Percentiles rank a stretch among this genome's conserved stretches.
Conservation (phyloP, 2,113 vertebrate genomes). For the Corydoras sp. region DNA sequence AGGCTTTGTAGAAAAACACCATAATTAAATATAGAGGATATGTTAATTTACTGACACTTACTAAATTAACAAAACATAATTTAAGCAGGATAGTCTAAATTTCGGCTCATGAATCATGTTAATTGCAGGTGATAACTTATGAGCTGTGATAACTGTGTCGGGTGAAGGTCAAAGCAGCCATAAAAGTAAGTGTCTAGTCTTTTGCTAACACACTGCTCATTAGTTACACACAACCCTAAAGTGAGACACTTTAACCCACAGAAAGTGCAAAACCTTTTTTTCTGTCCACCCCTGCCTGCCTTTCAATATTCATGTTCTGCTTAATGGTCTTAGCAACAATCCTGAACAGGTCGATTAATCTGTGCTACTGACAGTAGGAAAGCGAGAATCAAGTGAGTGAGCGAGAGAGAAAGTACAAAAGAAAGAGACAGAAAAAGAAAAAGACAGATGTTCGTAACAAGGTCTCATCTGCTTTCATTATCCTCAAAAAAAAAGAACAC, state of each 20-base stretch:
- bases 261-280: constrained; percentile 6
- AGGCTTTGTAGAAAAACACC: too few species aligned
- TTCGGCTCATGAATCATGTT: background rate
- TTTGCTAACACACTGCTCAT: background rate
- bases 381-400: too few species aligned
- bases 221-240: too few species aligned
- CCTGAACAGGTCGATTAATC: constrained; percentile 9
- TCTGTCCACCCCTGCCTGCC: background rate
- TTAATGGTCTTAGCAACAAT: constrained; percentile 6
- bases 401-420: too few species aligned
- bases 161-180: constrained; percentile 13
- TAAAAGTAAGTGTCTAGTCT: background rate
- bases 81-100: too few species aligned
- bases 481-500: too few species aligned
- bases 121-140: background rate
- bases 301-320: constrained; percentile 12
- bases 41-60: too few species aligned
- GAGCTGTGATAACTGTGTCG: background rate
- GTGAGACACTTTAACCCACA: background rate
- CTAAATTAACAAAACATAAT: too few species aligned
- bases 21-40: too few species aligned
- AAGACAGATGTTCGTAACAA: too few species aligned
- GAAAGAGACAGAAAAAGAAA: too few species aligned
- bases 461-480: too few species aligned
- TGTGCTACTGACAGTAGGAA: background rate